Base-by-base conservation (phyloP, 2,113 vertebrate genomes). In the Anser cygnoides region DNA sequence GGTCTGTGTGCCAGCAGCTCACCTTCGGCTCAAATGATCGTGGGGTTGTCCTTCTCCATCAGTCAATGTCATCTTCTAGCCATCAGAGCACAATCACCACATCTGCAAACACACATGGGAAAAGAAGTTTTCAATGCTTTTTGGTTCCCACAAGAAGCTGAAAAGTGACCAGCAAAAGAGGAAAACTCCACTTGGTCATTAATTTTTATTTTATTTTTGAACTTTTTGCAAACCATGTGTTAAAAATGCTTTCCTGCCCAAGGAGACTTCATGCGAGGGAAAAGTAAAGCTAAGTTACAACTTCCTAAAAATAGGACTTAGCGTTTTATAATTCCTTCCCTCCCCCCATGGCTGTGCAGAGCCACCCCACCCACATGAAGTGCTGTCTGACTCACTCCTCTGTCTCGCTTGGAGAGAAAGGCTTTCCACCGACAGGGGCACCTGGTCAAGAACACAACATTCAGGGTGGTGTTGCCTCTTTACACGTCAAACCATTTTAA, bases 391-490 rank as follows among this genome's bases (percentile, higher is more conserved):
- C 78, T 97, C 75, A 89, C 50, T 79, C 79, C 16, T 25, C 1
- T 73, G 85, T 71, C 95, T 94, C n/a, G 2, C 74, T 90, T 72
- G 63, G 74, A 87, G 72, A 87, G 74, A 94, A 91, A 61, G 86
- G 54, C 58, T 94, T 95, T 92, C 89, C 59, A 94, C 54, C 73
- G 68, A 11, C 2, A 2, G 77, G 81, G 80, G 65, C 95, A 94
- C 77, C 89, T 95, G 92, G 84, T 94, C 92, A 93, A 92, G 63
- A 94, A 59, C 55, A 88, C 29, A 63, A 91, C 73, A 87, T 87
- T 91, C 77, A 83, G 86, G 66, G 59, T 58, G 74, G 23, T 81
- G 58, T 54, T 92, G 63, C 55, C 61, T 91, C 88, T 91, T 89
- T 70, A 82, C 74, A 83, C 49, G 82, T 76, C 3, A 2, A 74